Conservation (phyloP, 2,888 invertebrate genomes). For the Tachystola acroxantha region DNA sequence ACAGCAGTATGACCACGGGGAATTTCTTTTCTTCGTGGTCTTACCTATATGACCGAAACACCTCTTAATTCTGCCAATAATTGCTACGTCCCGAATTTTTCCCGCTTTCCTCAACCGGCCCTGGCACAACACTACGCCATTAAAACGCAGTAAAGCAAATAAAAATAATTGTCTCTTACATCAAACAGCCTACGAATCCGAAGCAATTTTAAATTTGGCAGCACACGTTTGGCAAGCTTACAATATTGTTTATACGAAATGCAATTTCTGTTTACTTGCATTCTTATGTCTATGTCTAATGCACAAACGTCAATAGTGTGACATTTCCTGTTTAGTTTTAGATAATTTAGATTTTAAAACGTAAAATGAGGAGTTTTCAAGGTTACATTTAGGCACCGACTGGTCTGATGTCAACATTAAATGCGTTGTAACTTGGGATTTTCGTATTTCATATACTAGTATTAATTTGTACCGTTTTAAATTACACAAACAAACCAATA, state of each 20-base stretch:
- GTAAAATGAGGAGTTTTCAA: too few relatives aligned
- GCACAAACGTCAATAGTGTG: slow-evolving; percentile 25
- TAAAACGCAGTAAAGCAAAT: slow-evolving; percentile 22
- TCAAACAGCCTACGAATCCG: slow-evolving; percentile 38
- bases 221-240: slow-evolving; percentile 44
- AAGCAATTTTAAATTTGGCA: slow-evolving; percentile 49
- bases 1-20: too few relatives aligned
- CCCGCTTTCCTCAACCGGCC: background rate
- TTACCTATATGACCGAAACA: too few relatives aligned
- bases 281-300: slow-evolving; percentile 31
- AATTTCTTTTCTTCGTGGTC: too few relatives aligned
- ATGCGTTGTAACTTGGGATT: too few relatives aligned
- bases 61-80: too few relatives aligned
- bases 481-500: too few relatives aligned
- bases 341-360: too few relatives aligned
- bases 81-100: background rate
- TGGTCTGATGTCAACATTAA: too few relatives aligned
- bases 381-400: too few relatives aligned
- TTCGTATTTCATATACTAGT: too few relatives aligned
- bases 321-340: slow-evolving; percentile 22
- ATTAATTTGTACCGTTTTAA: too few relatives aligned
- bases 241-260: slow-evolving; percentile 36
- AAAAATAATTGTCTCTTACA: slow-evolving; percentile 30
- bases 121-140: slow-evolving; percentile 9
- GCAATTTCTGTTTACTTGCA: slow-evolving; percentile 55